Evolutionary conservation across 2,888 invertebrate species (phyloP).

Genomic region (Epistrophe eligans): DNA sequence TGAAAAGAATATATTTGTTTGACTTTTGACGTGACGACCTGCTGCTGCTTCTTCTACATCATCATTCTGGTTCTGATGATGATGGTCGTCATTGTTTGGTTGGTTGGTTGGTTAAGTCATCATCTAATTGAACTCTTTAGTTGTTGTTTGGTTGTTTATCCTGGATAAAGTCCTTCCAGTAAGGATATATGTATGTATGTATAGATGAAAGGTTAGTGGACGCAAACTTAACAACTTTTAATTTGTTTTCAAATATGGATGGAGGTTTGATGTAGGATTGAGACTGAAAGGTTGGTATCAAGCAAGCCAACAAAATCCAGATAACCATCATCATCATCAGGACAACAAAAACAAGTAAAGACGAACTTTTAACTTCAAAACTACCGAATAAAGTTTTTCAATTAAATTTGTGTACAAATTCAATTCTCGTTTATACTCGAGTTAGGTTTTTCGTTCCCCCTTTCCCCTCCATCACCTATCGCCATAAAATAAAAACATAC

Average conservation of each 20-base stretch:
- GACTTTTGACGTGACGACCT: conserved; percentile 4
- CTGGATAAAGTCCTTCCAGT: not conserved
- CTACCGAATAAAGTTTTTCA: conserved; percentile 75
- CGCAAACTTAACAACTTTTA: conserved; percentile 72
- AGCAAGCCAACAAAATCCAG: conserved; percentile 35
- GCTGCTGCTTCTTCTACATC: not conserved
- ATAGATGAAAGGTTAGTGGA: conserved; percentile 52
- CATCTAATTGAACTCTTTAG: conserved; percentile 44
- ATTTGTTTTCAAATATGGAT: conserved; percentile 64
- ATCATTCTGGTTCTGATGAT: not conserved
- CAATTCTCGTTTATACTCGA: conserved; percentile 63
- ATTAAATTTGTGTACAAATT: conserved; percentile 76
- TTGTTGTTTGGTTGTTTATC: not conserved
- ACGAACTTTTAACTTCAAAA: conserved; percentile 69
- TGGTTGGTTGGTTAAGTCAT: conserved; percentile 6
- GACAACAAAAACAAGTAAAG: conserved; percentile 39
- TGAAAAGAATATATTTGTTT: conserved; percentile 38
- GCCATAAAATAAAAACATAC: conserved; percentile 23
- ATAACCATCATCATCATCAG: conserved; percentile 10
- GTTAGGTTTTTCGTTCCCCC: not conserved
- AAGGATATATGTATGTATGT: not conserved
- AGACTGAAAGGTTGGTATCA: not conserved
- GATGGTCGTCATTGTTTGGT: conserved; percentile 6
- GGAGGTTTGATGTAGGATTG: not conserved
- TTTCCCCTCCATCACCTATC: not conserved